Evolutionary conservation across 2,888 invertebrate genomes (phyloP).

Genomic region (Diachrysia chrysitis): DNA sequence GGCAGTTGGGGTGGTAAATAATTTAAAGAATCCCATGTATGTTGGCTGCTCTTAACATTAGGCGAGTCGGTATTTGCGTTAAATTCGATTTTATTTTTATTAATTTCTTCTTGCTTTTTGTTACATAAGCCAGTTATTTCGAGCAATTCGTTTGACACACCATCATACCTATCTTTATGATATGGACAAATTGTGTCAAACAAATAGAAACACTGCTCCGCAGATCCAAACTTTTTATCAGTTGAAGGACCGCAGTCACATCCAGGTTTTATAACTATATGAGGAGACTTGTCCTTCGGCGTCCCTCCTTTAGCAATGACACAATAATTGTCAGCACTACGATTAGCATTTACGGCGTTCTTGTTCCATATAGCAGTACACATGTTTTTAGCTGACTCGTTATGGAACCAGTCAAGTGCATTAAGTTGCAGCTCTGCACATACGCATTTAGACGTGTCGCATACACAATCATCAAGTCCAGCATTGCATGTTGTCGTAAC

Average conservation of each 20-base stretch:
- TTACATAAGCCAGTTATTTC: conserved; percentile 62
- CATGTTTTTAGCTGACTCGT: background rate
- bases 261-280: conserved; percentile 42
- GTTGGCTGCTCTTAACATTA: background rate
- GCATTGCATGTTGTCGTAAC: conserved; percentile 67
- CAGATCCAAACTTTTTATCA: conserved; percentile 26
- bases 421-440: conserved; percentile 57
- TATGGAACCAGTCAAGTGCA: conserved; percentile 12
- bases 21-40: conserved; percentile 64
- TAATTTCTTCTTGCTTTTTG: conserved; percentile 17
- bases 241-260: conserved; percentile 18
- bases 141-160: conserved; percentile 61
- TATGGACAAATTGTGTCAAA: conserved; percentile 58
- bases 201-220: conserved; percentile 60
- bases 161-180: conserved; percentile 55
- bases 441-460: conserved; percentile 65
- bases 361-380: background rate
- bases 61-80: background rate
- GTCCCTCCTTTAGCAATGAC: background rate
- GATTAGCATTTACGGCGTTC: background rate
- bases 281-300: conserved; percentile 42
- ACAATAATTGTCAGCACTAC: background rate
- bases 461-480: conserved; percentile 50
- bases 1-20: conserved; percentile 77
- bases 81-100: background rate